Evolutionary conservation across 2,113 vertebrate species (phyloP).

Genomic region (Chionis minor): DNA sequence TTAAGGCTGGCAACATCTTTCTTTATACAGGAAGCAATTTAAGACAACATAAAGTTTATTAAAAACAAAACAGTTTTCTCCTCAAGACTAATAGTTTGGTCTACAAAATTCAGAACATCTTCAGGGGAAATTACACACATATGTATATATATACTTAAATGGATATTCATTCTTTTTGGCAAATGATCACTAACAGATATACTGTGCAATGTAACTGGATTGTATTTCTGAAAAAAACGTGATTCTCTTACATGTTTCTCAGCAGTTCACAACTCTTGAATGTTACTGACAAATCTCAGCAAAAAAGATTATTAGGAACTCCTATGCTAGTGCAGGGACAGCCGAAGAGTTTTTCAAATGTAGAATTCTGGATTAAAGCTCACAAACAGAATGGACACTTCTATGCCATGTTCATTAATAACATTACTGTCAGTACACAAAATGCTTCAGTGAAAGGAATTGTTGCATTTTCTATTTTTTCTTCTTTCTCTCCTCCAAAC

Average conservation of each 20-base stretch:
- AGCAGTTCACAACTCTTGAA: not conserved
- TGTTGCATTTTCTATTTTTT: not conserved
- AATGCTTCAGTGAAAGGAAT: not conserved
- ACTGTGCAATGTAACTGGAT: slow-evolving; percentile 1
- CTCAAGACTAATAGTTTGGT: not conserved
- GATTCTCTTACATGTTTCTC: not conserved
- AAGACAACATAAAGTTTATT: slow-evolving; percentile 41
- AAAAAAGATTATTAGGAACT: not conserved
- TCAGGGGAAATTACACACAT: slow-evolving; percentile 50
- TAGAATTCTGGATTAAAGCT: not conserved
- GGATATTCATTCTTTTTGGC: slow-evolving; percentile 21
- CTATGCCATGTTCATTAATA: not conserved
- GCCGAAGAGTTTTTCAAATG: not conserved
- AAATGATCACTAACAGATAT: slow-evolving; percentile 32
- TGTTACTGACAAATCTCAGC: not conserved
- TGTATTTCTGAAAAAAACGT: slow-evolving; percentile 22
- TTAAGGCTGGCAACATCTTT: not conserved
- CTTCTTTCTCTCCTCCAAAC: not conserved
- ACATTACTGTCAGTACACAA: not conserved
- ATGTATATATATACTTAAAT: slow-evolving; percentile 11
- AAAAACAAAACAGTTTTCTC: slow-evolving; percentile 48
- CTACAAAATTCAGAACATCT: slow-evolving; percentile 53
- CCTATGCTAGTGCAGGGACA: not conserved
- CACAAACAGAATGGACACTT: not conserved
- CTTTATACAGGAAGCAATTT: slow-evolving; percentile 22